Conservation (phyloP, 2,113 vertebrate species). For the Zosterops hypoxanthus region DNA sequence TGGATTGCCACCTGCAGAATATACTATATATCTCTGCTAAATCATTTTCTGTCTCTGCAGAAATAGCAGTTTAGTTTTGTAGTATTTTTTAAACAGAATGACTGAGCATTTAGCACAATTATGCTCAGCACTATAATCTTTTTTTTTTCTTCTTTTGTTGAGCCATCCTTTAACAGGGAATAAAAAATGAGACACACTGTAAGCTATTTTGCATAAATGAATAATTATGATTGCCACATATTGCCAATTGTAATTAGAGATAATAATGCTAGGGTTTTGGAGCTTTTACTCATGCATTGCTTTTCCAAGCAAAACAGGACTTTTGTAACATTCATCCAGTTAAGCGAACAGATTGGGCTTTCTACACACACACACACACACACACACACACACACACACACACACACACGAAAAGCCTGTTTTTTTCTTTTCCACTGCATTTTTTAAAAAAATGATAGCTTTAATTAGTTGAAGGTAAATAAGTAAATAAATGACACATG, state of each 20-base stretch:
- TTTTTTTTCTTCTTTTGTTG: slow-evolving; percentile 29
- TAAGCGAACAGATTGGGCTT: background rate
- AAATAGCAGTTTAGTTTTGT: slow-evolving; percentile 50
- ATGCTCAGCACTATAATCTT: slow-evolving; percentile 41
- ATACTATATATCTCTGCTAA: slow-evolving; percentile 48
- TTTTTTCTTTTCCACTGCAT: background rate
- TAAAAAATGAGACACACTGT: slow-evolving; percentile 71
- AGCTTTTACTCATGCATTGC: slow-evolving; percentile 51
- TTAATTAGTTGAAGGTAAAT: slow-evolving; percentile 69
- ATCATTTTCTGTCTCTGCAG: slow-evolving; percentile 54
- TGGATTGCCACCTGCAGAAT: slow-evolving; percentile 53
- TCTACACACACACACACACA: background rate
- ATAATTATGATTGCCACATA: slow-evolving; percentile 70
- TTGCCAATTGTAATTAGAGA: slow-evolving; percentile 73
- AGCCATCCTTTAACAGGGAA: slow-evolving; percentile 68
- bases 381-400: background rate
- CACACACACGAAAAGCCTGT: background rate
- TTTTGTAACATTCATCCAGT: slow-evolving; percentile 20
- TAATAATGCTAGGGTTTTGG: slow-evolving; percentile 59
- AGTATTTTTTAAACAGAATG: slow-evolving; percentile 59
- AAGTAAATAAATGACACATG: slow-evolving; percentile 52
- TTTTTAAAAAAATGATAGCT: background rate
- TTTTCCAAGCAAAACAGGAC: slow-evolving; percentile 54
- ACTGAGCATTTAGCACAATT: slow-evolving; percentile 57
- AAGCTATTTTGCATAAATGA: slow-evolving; percentile 69